Percentiles rank a stretch among this genome's conserved stretches.
These are phyloP conservation scores for Tachina grossa DNA, from an alignment of 2,888 invertebrate genomes.

Conservation along the genomic window DNA sequence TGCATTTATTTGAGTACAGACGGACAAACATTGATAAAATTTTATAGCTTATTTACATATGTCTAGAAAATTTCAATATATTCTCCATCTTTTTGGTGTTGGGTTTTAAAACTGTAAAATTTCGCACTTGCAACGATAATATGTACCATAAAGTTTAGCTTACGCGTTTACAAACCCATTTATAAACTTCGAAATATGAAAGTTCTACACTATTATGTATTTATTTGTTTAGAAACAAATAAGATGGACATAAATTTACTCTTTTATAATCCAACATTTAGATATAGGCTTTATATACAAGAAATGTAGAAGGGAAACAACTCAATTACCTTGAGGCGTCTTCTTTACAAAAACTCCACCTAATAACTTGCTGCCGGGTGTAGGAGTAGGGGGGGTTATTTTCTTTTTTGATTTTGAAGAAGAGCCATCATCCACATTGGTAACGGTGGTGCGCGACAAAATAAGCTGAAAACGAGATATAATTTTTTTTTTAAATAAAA, in stretches of 20 bases:
- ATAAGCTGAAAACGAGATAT: slow-evolving; percentile 76
- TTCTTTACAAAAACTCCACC: slow-evolving; percentile 82
- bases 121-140: slow-evolving; percentile 18
- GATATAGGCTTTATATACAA: background rate
- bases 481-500: slow-evolving; percentile 57
- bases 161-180: slow-evolving; percentile 55
- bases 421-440: slow-evolving; percentile 70
- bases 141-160: slow-evolving; percentile 21
- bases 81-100: background rate
- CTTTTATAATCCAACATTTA: slow-evolving; percentile 30
- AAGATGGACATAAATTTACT: background rate
- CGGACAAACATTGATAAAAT: no score
- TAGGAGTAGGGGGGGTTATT: slow-evolving; percentile 78
- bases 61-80: background rate
- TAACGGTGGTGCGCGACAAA: slow-evolving; percentile 74
- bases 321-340: slow-evolving; percentile 77
- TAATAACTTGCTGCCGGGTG: slow-evolving; percentile 79
- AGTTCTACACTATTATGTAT: slow-evolving; percentile 2
- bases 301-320: slow-evolving; percentile 1
- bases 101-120: background rate
- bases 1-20: no score
- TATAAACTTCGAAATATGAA: background rate
- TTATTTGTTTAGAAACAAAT: slow-evolving; percentile 14
- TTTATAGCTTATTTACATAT: no score
- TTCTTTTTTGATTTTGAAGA: slow-evolving; percentile 73